Evolutionary conservation across 2,797 vertebrate genomes (phyloP), one percentile per base, ranked within the genome.

Genomic region (Etheostoma perlongum): DNA sequence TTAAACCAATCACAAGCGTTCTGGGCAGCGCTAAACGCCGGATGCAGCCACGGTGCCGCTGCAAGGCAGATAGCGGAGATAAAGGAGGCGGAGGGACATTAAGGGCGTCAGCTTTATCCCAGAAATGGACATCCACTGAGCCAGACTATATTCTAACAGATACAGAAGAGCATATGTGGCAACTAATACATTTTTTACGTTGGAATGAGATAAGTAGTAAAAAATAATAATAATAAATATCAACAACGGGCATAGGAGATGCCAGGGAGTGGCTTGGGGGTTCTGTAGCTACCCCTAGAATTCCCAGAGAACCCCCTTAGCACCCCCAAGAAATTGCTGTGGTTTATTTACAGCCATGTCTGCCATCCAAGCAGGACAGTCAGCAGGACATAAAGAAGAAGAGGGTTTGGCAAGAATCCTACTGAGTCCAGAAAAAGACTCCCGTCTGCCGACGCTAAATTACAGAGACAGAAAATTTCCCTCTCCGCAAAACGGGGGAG

Each of bases 381-480:
- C 49, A 53, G 66, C 52, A 83, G 58, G 40, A 42, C 44, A 51
- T 36, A 21, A 53, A 67, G 73, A 72, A 64, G 47, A 40, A 57
- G 4, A 67, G 23, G 69, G 69, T 73, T 73, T 66, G 68, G 68
- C 62, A 42, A 54, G 48, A 68, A 48, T 65, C 52, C 63, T 27
- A 27, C 47, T 19, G 47, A 72, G 55, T 58, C 63, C 5, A 2
- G 52, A 79, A 58, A 68, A 49, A 69, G 59, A 23, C 23, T 66
- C 42, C 33, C 2, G 19, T 74, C 55, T 61, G 36, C 61, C 16
- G 16, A 57, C 0, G 16, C 18, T 55, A 77, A 80, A 84, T 77
- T 84, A 74, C 78, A 78, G 66, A 78, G 46, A 68, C 44, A 47
- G 42, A 73, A 60, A 68, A 69, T 46, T 4, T 46, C 44, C 36